Conservation (phyloP, 2,888 invertebrate genomes). For the Germaria angustata region DNA sequence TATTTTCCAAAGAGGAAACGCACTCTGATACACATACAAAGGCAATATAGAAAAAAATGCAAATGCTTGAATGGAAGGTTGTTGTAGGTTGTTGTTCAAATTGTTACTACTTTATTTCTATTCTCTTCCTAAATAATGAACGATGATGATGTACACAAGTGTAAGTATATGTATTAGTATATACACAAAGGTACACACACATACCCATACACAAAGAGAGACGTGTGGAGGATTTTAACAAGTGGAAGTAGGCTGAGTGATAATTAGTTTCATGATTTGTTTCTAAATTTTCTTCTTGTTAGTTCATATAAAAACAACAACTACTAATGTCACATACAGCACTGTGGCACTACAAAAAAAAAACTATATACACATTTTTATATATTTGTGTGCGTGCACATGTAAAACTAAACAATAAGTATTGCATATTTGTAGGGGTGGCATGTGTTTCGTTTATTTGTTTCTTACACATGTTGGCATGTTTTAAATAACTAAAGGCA, state of each 20-base stretch:
- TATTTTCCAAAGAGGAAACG: slow-evolving; percentile 52
- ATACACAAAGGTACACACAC: background rate
- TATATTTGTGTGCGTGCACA: background rate
- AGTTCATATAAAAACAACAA: slow-evolving; percentile 11
- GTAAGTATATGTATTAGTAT: background rate
- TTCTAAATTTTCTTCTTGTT: slow-evolving; percentile 53
- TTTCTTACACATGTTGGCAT: slow-evolving; percentile 1
- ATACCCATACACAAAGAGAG: background rate
- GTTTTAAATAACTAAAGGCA: slow-evolving; percentile 36
- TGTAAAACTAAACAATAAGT: slow-evolving; percentile 15
- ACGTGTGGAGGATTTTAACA: slow-evolving; percentile 12
- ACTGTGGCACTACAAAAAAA: background rate
- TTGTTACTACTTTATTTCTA: slow-evolving; percentile 37
- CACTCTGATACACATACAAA: slow-evolving; percentile 2
- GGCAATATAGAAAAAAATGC: background rate
- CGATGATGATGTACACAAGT: background rate
- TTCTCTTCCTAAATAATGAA: slow-evolving; percentile 26
- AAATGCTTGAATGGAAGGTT: slow-evolving; percentile 58
- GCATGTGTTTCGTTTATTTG: background rate
- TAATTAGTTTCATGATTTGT: slow-evolving; percentile 66
- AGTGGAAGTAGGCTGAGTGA: slow-evolving; percentile 60
- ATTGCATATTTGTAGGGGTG: slow-evolving; percentile 31
- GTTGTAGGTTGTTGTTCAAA: slow-evolving; percentile 46
- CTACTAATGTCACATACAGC: background rate
- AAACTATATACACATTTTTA: background rate